Conservation (phyloP, 2,113 vertebrate species). For the Limanda limanda region DNA sequence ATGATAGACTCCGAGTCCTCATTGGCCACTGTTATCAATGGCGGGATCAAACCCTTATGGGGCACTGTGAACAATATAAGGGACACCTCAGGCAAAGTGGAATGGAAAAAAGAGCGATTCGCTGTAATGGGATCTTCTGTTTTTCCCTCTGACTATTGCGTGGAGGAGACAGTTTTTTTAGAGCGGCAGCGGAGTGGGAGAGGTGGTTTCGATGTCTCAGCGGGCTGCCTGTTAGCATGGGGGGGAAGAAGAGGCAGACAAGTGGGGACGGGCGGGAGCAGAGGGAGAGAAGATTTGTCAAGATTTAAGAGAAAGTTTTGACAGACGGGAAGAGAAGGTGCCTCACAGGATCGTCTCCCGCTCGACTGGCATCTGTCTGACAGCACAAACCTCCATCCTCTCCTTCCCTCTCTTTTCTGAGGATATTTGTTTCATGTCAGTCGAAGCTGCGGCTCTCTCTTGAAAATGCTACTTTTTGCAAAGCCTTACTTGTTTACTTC, state of each 20-base stretch:
- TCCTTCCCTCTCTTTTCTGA: slow-evolving; percentile 9
- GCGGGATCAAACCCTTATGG: slow-evolving; percentile 59
- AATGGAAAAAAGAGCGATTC: slow-evolving; percentile 55
- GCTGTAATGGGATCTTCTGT: slow-evolving; percentile 60
- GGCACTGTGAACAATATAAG: slow-evolving; percentile 50
- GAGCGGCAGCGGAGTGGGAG: slow-evolving; percentile 37
- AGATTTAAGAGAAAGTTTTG: slow-evolving; percentile 60
- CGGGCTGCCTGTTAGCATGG: slow-evolving; percentile 53
- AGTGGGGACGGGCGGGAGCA: slow-evolving; percentile 48
- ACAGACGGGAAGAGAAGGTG: slow-evolving; percentile 62
- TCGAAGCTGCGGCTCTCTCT: slow-evolving; percentile 5
- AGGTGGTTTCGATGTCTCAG: slow-evolving; percentile 48
- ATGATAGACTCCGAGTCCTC: slow-evolving; percentile 43
- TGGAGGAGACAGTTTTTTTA: slow-evolving; percentile 42
- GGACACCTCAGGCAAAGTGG: slow-evolving; percentile 27
- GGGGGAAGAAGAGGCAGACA: slow-evolving; percentile 16
- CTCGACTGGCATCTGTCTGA: slow-evolving; percentile 25
- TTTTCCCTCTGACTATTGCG: slow-evolving; percentile 37
- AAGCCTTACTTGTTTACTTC: slow-evolving; percentile 32
- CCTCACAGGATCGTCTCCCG: slow-evolving; percentile 25
- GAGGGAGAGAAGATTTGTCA: slow-evolving; percentile 43
- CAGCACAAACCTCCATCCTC: background rate
- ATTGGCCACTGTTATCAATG: slow-evolving; percentile 52
- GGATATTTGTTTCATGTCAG: slow-evolving; percentile 22
- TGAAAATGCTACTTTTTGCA: background rate